phyloP scores from a whole-genome alignment of 2,113 vertebrate genomes.

The Malaclemys terrapin region DNA sequence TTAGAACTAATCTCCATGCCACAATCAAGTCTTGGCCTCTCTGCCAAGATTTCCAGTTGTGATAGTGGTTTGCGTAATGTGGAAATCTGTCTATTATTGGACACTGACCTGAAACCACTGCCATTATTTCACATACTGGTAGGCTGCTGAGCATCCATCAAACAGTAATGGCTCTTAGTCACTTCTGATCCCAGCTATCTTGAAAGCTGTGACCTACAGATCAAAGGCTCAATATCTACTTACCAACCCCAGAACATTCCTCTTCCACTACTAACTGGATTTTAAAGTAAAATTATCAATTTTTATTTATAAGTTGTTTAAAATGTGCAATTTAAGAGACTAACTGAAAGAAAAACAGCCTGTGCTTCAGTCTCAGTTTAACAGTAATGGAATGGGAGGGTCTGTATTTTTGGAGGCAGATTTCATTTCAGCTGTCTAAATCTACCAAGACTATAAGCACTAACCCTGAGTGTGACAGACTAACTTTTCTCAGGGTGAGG shows the following conservation, averaged over 20 bases:
- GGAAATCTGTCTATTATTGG: not conserved
- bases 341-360: not conserved
- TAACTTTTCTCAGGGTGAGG: not conserved
- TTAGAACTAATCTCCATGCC: not conserved
- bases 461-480: slow-evolving; percentile 1
- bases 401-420: not conserved
- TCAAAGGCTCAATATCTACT: not conserved
- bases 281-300: not conserved
- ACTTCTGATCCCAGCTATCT: not conserved
- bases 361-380: not conserved
- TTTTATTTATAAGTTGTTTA: not conserved
- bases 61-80: not conserved
- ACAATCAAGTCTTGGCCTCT: not conserved
- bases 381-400: not conserved
- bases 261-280: not conserved
- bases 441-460: not conserved
- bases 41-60: not conserved
- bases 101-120: not conserved
- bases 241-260: not conserved
- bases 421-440: not conserved
- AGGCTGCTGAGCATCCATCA: not conserved
- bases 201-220: not conserved
- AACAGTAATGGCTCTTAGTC: not conserved
- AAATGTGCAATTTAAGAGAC: not conserved
- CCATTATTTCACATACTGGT: not conserved